Conservation (phyloP, 2,113 vertebrate genomes). For the Psophia crepitans region DNA sequence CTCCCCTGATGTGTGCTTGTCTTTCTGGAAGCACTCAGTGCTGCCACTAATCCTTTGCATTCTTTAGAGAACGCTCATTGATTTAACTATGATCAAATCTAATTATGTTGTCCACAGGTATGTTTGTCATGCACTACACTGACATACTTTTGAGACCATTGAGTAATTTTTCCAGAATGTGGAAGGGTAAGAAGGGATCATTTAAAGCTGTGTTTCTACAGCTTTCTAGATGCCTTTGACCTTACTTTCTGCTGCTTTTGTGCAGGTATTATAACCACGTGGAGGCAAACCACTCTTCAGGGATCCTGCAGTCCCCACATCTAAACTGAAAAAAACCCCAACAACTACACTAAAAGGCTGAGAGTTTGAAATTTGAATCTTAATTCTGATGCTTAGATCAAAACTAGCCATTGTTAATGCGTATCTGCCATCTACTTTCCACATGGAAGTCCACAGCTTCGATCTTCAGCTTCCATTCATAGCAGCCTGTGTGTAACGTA, state of each 20-base stretch:
- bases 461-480: background rate
- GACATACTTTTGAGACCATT: background rate
- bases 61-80: constrained; percentile 21
- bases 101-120: background rate
- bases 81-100: constrained; percentile 20
- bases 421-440: background rate
- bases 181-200: background rate
- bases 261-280: accelerated
- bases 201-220: background rate
- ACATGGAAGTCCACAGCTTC: background rate
- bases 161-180: background rate
- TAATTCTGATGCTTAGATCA: background rate
- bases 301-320: background rate
- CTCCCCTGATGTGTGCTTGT: background rate
- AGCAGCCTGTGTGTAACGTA: background rate
- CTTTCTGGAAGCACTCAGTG: constrained; percentile 40
- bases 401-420: background rate
- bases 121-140: constrained; percentile 2
- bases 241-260: background rate
- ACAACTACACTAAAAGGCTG: background rate
- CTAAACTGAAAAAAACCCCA: background rate
- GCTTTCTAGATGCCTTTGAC: background rate
- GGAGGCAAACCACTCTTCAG: background rate
- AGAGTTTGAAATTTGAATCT: background rate
- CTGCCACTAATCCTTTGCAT: constrained; percentile 36